A percentile compares a stretch with the other conserved stretches of the same genome.
These are phyloP conservation scores for Leptopilina clavipes DNA, from an alignment of 1,140 invertebrate genomes.

Conservation along the genomic window DNA sequence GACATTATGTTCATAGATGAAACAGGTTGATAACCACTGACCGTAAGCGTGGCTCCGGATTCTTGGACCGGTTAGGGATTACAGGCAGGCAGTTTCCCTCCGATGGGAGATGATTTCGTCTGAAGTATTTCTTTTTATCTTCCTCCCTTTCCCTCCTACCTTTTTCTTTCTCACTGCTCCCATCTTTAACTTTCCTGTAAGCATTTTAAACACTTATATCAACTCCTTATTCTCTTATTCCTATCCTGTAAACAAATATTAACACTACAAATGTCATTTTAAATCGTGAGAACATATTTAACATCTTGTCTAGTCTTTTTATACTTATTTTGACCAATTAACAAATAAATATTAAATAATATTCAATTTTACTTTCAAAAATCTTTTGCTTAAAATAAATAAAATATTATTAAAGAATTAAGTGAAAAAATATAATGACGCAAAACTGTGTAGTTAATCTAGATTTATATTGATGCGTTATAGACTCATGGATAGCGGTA, in stretches of 20 bases:
- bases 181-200: constrained; percentile 22
- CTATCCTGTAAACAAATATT: constrained; percentile 47
- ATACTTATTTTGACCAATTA: too few relatives aligned
- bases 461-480: too few relatives aligned
- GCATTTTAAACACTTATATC: constrained; percentile 1
- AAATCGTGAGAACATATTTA: constrained; percentile 62
- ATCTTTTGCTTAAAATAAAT: too few relatives aligned
- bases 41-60: constrained; percentile 72
- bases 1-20: constrained; percentile 5
- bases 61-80: constrained; percentile 69
- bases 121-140: constrained; percentile 6
- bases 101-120: constrained; percentile 56
- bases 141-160: constrained; percentile 25
- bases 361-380: too few relatives aligned
- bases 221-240: constrained; percentile 45
- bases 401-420: too few relatives aligned
- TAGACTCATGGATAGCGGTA: too few relatives aligned
- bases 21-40: constrained; percentile 66
- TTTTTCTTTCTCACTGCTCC: constrained; percentile 40
- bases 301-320: too few relatives aligned
- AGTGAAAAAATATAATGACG: too few relatives aligned
- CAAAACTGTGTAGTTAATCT: too few relatives aligned
- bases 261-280: constrained; percentile 72
- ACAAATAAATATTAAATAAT: too few relatives aligned
- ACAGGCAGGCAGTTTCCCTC: constrained; percentile 51